A percentile compares a stretch with the other conserved stretches of the same genome.
Evolutionary conservation across 2,888 invertebrate genomes (phyloP).

Genomic region (Syrphus vitripennis): DNA sequence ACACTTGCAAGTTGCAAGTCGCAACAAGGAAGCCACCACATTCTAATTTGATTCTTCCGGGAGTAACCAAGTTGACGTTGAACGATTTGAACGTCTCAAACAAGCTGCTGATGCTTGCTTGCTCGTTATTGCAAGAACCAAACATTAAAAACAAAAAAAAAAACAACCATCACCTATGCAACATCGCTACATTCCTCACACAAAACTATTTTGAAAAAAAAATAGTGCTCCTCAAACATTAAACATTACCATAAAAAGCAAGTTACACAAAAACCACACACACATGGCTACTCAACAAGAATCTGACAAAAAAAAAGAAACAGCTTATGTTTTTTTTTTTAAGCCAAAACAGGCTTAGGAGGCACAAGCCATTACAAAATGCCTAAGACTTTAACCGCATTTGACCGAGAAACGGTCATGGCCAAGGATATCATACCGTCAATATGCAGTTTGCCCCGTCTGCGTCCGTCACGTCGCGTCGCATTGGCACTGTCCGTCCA

Average conservation of each 20-base stretch:
- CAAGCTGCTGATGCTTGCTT: neutral
- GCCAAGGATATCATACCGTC: constrained; percentile 59
- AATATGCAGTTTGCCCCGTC: neutral
- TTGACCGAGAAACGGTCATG: constrained; percentile 71
- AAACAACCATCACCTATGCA: neutral
- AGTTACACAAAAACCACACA: constrained; percentile 5
- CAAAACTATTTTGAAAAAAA: neutral
- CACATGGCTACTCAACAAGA: constrained; percentile 38
- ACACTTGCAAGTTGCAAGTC: neutral
- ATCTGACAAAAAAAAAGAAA: neutral
- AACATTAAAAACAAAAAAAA: neutral
- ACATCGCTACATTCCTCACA: constrained; percentile 15
- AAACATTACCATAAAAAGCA: constrained; percentile 3
- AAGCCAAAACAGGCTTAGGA: constrained; percentile 36
- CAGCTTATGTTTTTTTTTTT: neutral
- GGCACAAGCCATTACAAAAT: constrained; percentile 64
- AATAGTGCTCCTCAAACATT: constrained; percentile 21
- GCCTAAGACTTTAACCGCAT: constrained; percentile 65
- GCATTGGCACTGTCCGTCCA: too few relatives aligned
- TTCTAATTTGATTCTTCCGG: constrained; percentile 44
- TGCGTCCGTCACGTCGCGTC: neutral
- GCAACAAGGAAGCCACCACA: constrained; percentile 6
- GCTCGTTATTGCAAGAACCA: neutral
- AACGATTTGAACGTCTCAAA: constrained; percentile 36
- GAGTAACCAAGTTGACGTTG: constrained; percentile 30